A percentile compares a stretch with the other conserved stretches of the same genome.
These are phyloP conservation scores for Sternotherus odoratus DNA, from an alignment of 2,797 vertebrate species.

Conservation along the genomic window DNA sequence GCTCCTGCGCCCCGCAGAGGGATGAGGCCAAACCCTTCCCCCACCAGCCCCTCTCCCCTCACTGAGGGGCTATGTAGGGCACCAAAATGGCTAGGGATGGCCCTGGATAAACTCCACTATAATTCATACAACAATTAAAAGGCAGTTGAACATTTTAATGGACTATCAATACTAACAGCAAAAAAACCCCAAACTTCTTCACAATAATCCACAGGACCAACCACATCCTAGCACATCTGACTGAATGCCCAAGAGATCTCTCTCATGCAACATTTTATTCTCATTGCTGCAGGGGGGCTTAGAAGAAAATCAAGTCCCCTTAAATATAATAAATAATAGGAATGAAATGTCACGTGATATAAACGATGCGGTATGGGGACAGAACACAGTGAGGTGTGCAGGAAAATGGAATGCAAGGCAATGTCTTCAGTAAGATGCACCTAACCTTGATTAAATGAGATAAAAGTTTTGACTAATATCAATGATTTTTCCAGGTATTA, in stretches of 20 bases:
- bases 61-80: too few species aligned
- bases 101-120: background rate
- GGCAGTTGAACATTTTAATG: background rate
- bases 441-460: background rate
- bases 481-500: conserved; percentile 86
- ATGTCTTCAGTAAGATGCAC: background rate
- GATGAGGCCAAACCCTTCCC: too few species aligned
- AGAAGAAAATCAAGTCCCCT: background rate
- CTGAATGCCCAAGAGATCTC: background rate
- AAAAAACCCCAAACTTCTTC: background rate
- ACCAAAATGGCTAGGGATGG: too few species aligned
- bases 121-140: background rate
- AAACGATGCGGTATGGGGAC: background rate
- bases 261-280: background rate
- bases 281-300: background rate
- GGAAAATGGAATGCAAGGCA: background rate
- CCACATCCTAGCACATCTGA: background rate
- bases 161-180: background rate
- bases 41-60: too few species aligned
- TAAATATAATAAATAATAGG: background rate
- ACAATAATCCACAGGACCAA: background rate
- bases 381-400: background rate
- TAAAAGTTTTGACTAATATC: conserved; percentile 10
- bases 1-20: too few species aligned
- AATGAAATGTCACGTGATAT: background rate